Evolutionary conservation across 2,797 vertebrate genomes (phyloP).

Genomic region (Acipenser transmontanus): DNA sequence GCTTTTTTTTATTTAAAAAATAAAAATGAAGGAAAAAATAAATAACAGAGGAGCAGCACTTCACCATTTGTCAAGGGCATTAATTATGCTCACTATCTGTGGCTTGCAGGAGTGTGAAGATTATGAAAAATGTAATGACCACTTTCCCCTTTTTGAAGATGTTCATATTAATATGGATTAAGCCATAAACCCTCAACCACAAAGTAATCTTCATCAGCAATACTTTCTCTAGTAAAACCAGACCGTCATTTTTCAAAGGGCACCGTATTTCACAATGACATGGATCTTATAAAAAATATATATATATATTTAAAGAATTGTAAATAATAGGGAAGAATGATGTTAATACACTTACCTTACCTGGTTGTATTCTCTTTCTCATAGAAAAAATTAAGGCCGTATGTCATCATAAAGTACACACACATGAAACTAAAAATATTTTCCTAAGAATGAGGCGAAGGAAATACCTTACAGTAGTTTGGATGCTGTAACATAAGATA

Average conservation of each 20-base stretch:
- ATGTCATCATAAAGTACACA: no score
- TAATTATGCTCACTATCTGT: constrained; percentile 69
- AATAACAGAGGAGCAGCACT: constrained; percentile 39
- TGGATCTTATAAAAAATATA: constrained; percentile 30
- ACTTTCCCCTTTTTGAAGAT: constrained; percentile 49
- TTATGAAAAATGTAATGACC: constrained; percentile 40
- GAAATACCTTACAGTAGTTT: no score
- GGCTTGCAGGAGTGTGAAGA: constrained; percentile 61
- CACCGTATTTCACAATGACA: constrained; percentile 26
- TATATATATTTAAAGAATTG: background rate
- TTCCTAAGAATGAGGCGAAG: no score
- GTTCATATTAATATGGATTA: constrained; percentile 55
- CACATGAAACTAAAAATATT: no score
- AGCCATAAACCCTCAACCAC: constrained; percentile 55
- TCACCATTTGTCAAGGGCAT: constrained; percentile 56
- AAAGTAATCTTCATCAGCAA: constrained; percentile 40
- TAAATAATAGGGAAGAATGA: no score
- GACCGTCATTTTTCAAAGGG: constrained; percentile 24
- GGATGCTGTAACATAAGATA: no score
- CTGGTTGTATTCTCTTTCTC: no score
- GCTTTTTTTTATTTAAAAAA: constrained; percentile 23
- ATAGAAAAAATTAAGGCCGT: no score
- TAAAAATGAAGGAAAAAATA: constrained; percentile 17
- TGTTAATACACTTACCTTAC: no score
- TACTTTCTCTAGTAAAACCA: constrained; percentile 20